Evolutionary conservation across 2,888 invertebrate genomes (phyloP).

Genomic region (Drosophila birchii): DNA sequence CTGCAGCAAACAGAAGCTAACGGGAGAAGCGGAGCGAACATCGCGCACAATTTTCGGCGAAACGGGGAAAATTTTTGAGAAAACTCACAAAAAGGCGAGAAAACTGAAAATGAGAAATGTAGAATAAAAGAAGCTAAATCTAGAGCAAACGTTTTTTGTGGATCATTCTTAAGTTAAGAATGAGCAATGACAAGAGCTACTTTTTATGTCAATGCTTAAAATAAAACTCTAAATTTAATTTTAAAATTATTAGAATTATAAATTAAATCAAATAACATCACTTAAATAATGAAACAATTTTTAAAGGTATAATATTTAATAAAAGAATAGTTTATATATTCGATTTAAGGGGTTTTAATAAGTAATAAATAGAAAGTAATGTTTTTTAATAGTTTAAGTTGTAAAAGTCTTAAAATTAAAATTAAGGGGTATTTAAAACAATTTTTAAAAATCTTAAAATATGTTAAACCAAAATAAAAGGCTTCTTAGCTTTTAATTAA

Average conservation of each 20-base stretch:
- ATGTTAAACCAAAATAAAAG: neutral
- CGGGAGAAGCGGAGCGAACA: conserved; percentile 6
- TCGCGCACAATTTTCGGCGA: conserved; percentile 25
- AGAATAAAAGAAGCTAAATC: conserved; percentile 10
- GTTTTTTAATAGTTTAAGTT: neutral
- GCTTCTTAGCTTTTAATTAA: neutral
- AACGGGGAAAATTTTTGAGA: conserved; percentile 18
- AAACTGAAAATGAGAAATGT: neutral
- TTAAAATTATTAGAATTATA: neutral
- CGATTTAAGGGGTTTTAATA: neutral
- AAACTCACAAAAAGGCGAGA: conserved; percentile 2
- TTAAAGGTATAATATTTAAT: neutral
- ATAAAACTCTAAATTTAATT: neutral
- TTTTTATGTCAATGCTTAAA: neutral
- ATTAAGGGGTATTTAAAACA: neutral
- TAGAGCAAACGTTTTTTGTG: conserved; percentile 27
- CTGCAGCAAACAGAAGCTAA: conserved; percentile 55
- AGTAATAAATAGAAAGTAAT: neutral
- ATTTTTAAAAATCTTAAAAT: neutral
- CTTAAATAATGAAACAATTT: neutral
- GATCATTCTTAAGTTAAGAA: neutral
- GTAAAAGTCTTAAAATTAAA: neutral
- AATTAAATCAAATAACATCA: too few species aligned
- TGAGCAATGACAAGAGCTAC: neutral
- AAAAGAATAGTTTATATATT: too few species aligned